These are phyloP conservation scores for mouse (Mus musculus) DNA, from an alignment of 2,113 vertebrate species.

Conservation along the genomic window GRCm39 chr12:72388001-72388500, in stretches of 20 bases:
- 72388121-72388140: not conserved
- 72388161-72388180: not conserved
- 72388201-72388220: not conserved
- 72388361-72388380: not conserved
- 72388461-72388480: not conserved
- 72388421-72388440: not conserved
- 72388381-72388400: not conserved
- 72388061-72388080: not conserved
- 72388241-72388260: not conserved
- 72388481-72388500: not conserved
- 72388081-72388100: conserved; percentile 10
- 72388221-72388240: not conserved
- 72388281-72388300: not conserved
- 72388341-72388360: too few species aligned
- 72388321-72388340: not conserved
- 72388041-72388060: conserved; percentile 28
- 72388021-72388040: not conserved
- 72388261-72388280: too few species aligned
- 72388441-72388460: too few species aligned
- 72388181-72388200: not conserved
- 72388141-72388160: not conserved
- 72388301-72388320: not conserved
- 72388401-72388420: not conserved
- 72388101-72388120: not conserved
- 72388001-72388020: conserved; percentile 26